Conservation (phyloP, 2,888 invertebrate genomes). For the Archips crataeganus region DNA sequence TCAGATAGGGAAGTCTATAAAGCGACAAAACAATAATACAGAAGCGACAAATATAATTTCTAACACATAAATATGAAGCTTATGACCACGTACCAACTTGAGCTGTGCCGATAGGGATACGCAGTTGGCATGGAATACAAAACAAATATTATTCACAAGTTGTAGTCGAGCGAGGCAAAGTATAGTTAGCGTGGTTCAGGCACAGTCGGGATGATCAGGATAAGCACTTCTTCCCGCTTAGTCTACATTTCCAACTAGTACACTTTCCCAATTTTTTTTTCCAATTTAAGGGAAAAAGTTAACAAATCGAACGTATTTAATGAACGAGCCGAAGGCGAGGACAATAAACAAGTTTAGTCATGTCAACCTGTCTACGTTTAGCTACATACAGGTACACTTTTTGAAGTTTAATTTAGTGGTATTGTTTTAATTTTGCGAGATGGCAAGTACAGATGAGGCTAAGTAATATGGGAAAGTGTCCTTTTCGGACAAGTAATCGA, state of each 20-base stretch:
- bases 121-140: conserved; percentile 72
- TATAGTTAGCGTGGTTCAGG: conserved; percentile 18
- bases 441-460: too few relatives aligned
- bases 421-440: too few relatives aligned
- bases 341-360: too few relatives aligned
- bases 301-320: too few relatives aligned
- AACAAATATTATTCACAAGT: conserved; percentile 46
- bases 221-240: background rate
- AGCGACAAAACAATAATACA: conserved; percentile 4
- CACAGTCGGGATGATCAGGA: background rate
- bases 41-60: conserved; percentile 10
- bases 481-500: background rate
- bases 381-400: too few relatives aligned
- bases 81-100: conserved; percentile 80
- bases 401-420: too few relatives aligned
- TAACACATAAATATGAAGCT: conserved; percentile 46
- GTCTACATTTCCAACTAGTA: background rate
- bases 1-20: background rate
- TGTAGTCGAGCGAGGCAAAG: conserved; percentile 28
- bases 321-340: too few relatives aligned
- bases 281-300: background rate
- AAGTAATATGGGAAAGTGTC: background rate
- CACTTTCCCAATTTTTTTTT: background rate
- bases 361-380: too few relatives aligned
- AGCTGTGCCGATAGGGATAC: conserved; percentile 69